Conservation (phyloP, 1,140 invertebrate species). For the silkworm (Bombyx mori) region DNA sequence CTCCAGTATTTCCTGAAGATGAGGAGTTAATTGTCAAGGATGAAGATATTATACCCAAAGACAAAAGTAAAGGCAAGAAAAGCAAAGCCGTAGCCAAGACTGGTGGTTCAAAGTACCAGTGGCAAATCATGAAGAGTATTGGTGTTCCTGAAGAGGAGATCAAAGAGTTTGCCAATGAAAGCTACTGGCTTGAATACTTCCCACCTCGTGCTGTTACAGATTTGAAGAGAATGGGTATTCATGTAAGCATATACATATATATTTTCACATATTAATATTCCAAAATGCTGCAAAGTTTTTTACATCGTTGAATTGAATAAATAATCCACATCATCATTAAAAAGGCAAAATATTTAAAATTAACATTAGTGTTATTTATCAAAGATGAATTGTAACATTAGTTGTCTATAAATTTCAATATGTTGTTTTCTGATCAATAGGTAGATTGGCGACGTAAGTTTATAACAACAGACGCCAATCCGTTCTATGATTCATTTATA, state of each 20-base stretch:
- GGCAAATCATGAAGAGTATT: conserved; percentile 98
- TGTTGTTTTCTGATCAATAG: conserved; percentile 53
- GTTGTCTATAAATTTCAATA: neutral
- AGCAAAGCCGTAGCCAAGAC: conserved; percentile 97
- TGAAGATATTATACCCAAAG: conserved; percentile 77
- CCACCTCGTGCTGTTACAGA: conserved; percentile 91
- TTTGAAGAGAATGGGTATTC: conserved; percentile 89
- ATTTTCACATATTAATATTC: conserved; percentile 6
- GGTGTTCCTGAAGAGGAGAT: conserved; percentile 94
- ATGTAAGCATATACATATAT: conserved; percentile 74
- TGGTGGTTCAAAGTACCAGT: conserved; percentile 93
- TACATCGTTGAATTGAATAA: no score
- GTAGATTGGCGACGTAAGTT: conserved; percentile 97
- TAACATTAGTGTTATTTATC: neutral
- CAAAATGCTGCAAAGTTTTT: neutral
- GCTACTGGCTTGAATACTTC: conserved; percentile 97
- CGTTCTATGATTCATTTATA: conserved; percentile 98
- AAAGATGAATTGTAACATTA: neutral
- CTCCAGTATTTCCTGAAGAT: conserved; percentile 89
- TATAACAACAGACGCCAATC: conserved; percentile 98
- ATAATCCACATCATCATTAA: no score
- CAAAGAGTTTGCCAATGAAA: conserved; percentile 90
- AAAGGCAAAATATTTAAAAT: no score
- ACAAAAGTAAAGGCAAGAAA: conserved; percentile 99
- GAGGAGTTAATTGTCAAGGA: conserved; percentile 64